Evolutionary conservation across 2,113 vertebrate genomes (phyloP).

Genomic region (Scomber japonicus): DNA sequence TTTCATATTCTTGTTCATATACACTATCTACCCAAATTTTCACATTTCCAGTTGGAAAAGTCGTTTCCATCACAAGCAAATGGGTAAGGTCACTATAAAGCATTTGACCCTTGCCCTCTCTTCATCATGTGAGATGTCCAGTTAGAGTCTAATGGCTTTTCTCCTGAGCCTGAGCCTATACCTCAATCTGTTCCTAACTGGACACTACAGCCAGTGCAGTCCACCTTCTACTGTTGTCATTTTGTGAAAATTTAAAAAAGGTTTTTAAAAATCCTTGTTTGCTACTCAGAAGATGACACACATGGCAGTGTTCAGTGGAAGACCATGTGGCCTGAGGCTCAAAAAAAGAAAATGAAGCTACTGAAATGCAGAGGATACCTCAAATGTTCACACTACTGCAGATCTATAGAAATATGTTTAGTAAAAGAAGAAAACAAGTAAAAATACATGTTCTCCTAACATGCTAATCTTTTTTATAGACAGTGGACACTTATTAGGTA

Average conservation of each 20-base stretch:
- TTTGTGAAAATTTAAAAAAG: not conserved
- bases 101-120: not conserved
- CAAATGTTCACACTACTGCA: not conserved
- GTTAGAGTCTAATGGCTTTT: not conserved
- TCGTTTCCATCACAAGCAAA: not conserved
- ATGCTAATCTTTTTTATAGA: too few relatives aligned
- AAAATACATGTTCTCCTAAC: too few relatives aligned
- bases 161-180: not conserved
- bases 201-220: not conserved
- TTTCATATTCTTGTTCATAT: not conserved
- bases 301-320: not conserved
- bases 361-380: not conserved
- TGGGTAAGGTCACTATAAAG: not conserved
- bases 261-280: not conserved
- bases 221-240: not conserved
- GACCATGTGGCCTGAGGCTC: not conserved
- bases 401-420: not conserved
- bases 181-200: slow-evolving; percentile 22
- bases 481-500: too few relatives aligned
- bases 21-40: not conserved
- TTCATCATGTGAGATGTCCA: not conserved
- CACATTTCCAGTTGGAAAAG: not conserved
- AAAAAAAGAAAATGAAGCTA: not conserved
- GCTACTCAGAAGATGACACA: not conserved
- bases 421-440: slow-evolving; percentile 2